These are phyloP conservation scores for Aegypius monachus DNA, from an alignment of 2,113 vertebrate species.

Conservation along the genomic window DNA sequence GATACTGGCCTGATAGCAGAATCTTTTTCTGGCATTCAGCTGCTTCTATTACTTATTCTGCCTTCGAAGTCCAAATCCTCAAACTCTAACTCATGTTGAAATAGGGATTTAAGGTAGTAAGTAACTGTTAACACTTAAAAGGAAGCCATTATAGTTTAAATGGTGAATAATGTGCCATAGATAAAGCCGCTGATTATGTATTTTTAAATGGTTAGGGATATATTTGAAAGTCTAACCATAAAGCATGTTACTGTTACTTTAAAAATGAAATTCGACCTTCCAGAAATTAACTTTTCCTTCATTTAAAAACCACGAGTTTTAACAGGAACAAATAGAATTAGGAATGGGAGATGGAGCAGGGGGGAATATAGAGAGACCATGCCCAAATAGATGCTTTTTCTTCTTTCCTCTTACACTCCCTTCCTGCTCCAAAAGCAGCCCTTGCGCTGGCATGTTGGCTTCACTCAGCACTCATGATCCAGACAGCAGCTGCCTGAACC, in stretches of 20 bases:
- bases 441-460: not conserved
- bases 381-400: not conserved
- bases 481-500: not conserved
- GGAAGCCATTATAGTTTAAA: constrained; percentile 1
- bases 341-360: not conserved
- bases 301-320: not conserved
- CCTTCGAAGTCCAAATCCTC: not conserved
- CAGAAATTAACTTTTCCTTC: not conserved
- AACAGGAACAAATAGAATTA: not conserved
- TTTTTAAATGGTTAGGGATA: not conserved
- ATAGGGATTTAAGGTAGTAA: constrained; percentile 30
- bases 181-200: constrained; percentile 14
- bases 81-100: not conserved
- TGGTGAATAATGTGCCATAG: not conserved
- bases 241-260: not conserved
- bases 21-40: not conserved
- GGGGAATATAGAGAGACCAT: not conserved
- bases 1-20: not conserved
- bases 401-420: not conserved
- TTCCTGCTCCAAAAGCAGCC: not conserved
- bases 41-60: not conserved
- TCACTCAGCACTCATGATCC: not conserved
- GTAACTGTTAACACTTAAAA: not conserved
- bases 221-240: not conserved
- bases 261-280: not conserved